Base-by-base conservation (phyloP, 2,113 vertebrate species). In the Sander lucioperca region DNA sequence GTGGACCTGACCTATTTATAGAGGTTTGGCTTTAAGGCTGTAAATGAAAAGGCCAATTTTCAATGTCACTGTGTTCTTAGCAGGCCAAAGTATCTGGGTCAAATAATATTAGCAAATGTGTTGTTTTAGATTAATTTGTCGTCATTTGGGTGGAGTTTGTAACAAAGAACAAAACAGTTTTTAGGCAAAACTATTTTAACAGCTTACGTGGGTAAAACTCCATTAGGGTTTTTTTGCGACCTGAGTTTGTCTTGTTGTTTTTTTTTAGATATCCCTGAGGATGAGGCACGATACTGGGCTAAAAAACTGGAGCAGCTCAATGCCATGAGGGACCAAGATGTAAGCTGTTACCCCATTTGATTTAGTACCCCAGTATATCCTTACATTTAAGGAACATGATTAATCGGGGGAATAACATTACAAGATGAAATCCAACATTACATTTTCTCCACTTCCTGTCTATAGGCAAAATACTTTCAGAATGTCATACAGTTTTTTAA, bases 231-330 rank as follows among this genome's bases (percentile, higher is more conserved):
- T 72, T 81, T 80, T 78, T 77, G 43, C 81, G 16, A 73, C 65
- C 58, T 86, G 77, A 70, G 33, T 76, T 74, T 86, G 74, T 72
- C 8, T 79, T 36, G 23, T 50, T n/a, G n/a, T 82, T 87, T 67
- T 36, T 75, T 87, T 93, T 0, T 93, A 99, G 98, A 99, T 91
- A 99, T 99, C 84, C 98, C 98, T 0, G 98, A 99, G 88, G 98
- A 99, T 84, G 98, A 99, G 90, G 98, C 98, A 0, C 97, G 97
- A 27, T 99, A 99, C 81, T 99, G 98, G 98, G 98, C 98, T 74
- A 99, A 99, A 91, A 99, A 99, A 92, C 94, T 99, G 90, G 98
- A 99, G 90, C 97, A 99, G 92, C 95, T 99, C 58, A 99, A 99
- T 0, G 97, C 98, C 21, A 97, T 99, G 98, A 86, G 97, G 84